Evolutionary conservation across 2,113 vertebrate species (phyloP), one percentile per base, ranked within the genome.

Genomic region (Chauna torquata): DNA sequence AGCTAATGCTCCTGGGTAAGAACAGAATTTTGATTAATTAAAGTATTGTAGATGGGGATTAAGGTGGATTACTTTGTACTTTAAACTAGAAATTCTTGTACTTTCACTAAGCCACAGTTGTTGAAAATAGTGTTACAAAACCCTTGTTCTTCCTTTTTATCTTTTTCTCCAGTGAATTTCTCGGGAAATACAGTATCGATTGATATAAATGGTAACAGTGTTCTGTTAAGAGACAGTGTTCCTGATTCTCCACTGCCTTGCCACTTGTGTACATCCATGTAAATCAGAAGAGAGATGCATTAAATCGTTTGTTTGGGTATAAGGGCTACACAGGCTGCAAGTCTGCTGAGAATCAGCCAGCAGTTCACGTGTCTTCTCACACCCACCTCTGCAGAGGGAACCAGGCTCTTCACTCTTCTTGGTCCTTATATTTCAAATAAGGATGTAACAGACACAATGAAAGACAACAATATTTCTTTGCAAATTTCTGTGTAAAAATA

Each of bases 1-100:
- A 99, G 52, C 98, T 99, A 14, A 97, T 98, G 18, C 98, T 99
- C 28, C 96, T 99, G 82, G 99, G 99, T 99, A 98, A 98, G 98
- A 90, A 50, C 25, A 7, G 90, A 44, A 38, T 89, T 59, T 16
- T 14, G 12, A 40, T 88, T 95, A 80, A 91, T 90, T 65, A 23
- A 68, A 88, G 40, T 27, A 12, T 28, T 64, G 86, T 78, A 86
- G 72, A 12, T 0, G 1, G 44, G 88, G 92, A 92, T 95, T 92
- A 92, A 77, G 80, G 75, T 18, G 91, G 88, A 96, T 86, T 90
- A 88, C 59, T 81, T 79, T 82, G 49, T 78, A 12, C 80, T 87
- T 88, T 83, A 78, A 52, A 71, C 36, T 55, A 75, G 86, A 68
- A 71, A 42, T 83, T 85, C 82, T 76, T 42, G 75, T 92, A 58